Conservation (phyloP, 1,140 invertebrate genomes). For the Cheumatopsyche charites region DNA sequence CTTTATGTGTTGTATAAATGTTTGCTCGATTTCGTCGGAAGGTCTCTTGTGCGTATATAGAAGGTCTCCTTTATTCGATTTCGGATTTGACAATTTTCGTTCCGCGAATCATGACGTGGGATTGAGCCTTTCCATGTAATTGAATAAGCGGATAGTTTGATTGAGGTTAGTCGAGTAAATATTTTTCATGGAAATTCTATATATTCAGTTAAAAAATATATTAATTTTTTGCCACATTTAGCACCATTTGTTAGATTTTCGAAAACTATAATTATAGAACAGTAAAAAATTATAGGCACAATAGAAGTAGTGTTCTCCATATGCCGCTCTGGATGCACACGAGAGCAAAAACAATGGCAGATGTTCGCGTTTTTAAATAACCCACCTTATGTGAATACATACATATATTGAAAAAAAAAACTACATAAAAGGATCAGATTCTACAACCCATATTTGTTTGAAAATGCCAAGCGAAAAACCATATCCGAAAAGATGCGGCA, state of each 20-base stretch:
- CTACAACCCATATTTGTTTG: background rate
- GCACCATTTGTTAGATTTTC: background rate
- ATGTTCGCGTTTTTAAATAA: slow-evolving; percentile 4
- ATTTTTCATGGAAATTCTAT: too few relatives aligned
- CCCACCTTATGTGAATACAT: background rate
- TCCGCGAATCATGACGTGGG: background rate
- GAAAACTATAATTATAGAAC: background rate
- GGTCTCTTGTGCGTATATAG: background rate
- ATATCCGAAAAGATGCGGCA: background rate
- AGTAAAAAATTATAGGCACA: background rate
- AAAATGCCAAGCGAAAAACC: background rate
- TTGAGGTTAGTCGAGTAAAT: too few relatives aligned
- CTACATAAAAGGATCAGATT: too few relatives aligned
- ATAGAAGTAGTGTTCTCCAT: background rate
- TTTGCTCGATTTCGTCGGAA: background rate
- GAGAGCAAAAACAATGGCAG: slow-evolving; percentile 22
- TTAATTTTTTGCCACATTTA: too few relatives aligned
- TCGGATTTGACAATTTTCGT: background rate
- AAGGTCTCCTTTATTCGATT: background rate
- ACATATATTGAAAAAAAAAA: background rate
- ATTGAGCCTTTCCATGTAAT: background rate
- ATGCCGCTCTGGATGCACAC: background rate
- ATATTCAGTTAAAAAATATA: too few relatives aligned
- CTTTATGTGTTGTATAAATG: background rate
- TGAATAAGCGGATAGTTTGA: background rate